Evolutionary conservation across 2,113 vertebrate species (phyloP), one percentile per base, ranked within the genome.

Genomic region (Notarius lentiginosus): DNA sequence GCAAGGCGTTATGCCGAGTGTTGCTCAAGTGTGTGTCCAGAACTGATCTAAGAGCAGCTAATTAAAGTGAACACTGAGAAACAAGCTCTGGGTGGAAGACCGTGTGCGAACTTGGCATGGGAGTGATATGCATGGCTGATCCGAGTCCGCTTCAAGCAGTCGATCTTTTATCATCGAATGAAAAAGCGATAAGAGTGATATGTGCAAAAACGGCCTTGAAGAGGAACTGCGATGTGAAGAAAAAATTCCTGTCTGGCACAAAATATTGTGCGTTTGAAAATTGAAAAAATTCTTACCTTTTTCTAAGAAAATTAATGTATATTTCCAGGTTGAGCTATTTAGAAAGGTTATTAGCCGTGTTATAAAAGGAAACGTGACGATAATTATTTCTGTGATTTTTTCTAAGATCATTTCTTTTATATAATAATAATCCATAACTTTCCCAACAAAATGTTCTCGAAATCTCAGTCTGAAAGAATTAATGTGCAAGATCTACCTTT

Each of bases 91-190:
- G 53, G 6, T 56, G 10, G 8, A 22, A n/a, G 60, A 55, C 20
- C 47, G 22, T 4, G 20, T n/a, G 47, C 3, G n/a, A 24, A 20
- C 83, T 83, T 83, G 83, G 86, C 80, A 83, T 77, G 7, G 27
- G 8, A 24, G 49, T 12, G 18, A 83, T 77, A 66, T 55, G 73
- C 68, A 68, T 77, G 60, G 49, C 68, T 22, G 51, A 41, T 47
- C 22, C 34, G 18, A 86, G 30, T 1, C 51, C 17, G 70, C 7
- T 24, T 66, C 12, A 20, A 68, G 55, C 24, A 14, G 60, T 0
- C 1, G 17, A 5, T 34, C 24, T 47, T 27, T 73, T 30, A 18
- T 17, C 15, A 10, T 17, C 8, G 27, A 79, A 56, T n/a, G 47
- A 72, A 41, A 34, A 15, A 65, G 27, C 6, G 4, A 14, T 4